Percentiles rank a stretch among this genome's conserved stretches.
These are phyloP conservation scores for Urocynchramus pylzowi DNA, from an alignment of 2,113 vertebrate genomes.

Conservation along the genomic window DNA sequence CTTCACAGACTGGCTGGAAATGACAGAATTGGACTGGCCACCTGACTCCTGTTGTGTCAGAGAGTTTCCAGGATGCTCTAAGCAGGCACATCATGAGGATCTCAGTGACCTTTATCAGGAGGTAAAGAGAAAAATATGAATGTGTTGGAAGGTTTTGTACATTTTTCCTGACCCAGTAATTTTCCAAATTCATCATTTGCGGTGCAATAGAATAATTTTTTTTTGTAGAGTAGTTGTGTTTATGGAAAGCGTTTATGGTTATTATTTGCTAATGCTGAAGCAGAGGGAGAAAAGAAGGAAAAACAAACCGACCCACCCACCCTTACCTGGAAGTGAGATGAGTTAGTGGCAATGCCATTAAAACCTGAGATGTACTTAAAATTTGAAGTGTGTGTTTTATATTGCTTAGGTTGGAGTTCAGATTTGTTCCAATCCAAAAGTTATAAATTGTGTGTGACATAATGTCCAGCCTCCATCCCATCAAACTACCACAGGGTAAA, in stretches of 20 bases:
- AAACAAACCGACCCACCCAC: background rate
- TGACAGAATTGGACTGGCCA: constrained; percentile 98
- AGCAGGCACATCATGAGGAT: constrained; percentile 88
- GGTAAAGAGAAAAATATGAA: constrained; percentile 70
- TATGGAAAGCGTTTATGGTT: background rate
- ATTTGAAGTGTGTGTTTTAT: background rate
- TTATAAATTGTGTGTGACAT: background rate
- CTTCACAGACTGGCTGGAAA: constrained; percentile 98
- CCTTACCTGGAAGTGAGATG: background rate
- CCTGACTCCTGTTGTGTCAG: constrained; percentile 95
- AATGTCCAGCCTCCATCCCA: background rate
- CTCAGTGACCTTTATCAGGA: constrained; percentile 96
- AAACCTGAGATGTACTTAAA: background rate
- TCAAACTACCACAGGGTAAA: background rate
- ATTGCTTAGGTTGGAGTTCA: background rate
- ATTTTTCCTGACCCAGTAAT: background rate
- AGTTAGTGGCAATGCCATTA: background rate
- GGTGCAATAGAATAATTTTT: background rate
- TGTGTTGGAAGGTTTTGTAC: background rate
- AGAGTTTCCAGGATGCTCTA: constrained; percentile 93
- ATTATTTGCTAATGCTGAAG: background rate
- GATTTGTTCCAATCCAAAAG: background rate
- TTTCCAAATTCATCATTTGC: background rate
- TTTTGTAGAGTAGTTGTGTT: background rate
- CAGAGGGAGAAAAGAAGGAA: background rate